Evolutionary conservation across 2,888 invertebrate genomes (phyloP), one percentile per base, ranked within the genome.

Genomic region (Pteria penguin): DNA sequence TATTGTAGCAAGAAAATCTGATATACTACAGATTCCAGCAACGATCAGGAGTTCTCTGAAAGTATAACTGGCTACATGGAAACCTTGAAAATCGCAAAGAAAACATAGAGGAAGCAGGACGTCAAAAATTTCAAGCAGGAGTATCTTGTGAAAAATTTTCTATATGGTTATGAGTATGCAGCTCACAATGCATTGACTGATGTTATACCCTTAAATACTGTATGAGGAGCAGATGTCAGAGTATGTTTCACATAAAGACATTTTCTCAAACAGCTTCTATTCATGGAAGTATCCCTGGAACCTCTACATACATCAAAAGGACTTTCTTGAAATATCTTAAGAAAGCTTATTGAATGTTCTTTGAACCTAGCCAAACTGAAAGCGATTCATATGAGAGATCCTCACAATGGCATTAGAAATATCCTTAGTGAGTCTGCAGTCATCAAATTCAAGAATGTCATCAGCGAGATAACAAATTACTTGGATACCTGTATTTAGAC

Each of bases 351-450:
- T 58, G 14, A 58, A 29, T 58, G 58, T 29, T 27, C 58, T 4
- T n/a, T 58, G 18, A 27, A 18, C 29, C 29, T 58, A 29, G 5
- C 58, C 26, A 58, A 24, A 58, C 58, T 26, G 26, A 58, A 29
- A 58, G 29, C 8, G 26, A 22, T 58, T 58, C 3, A 58, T 26
- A 58, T 27, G 29, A 26, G 58, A 27, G 2, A 58, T 27, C 26
- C 58, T 8, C 29, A 27, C 8, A 58, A 58, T 58, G 27, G 58
- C 26, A 58, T 58, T 58, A 58, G 27, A 58, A 58, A 58, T 58
- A 29, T 58, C 27, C 29, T 58, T 2, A 24, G 26, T 26, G 58
- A 58, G 58, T n/a, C n/a, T n/a, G n/a, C n/a, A n/a, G n/a, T n/a
- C n/a, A n/a, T n/a, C n/a, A n/a, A n/a, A n/a, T n/a, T n/a, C n/a